phyloP scores from a whole-genome alignment of 2,113 vertebrate genomes.

The Platysternon megacephalum region DNA sequence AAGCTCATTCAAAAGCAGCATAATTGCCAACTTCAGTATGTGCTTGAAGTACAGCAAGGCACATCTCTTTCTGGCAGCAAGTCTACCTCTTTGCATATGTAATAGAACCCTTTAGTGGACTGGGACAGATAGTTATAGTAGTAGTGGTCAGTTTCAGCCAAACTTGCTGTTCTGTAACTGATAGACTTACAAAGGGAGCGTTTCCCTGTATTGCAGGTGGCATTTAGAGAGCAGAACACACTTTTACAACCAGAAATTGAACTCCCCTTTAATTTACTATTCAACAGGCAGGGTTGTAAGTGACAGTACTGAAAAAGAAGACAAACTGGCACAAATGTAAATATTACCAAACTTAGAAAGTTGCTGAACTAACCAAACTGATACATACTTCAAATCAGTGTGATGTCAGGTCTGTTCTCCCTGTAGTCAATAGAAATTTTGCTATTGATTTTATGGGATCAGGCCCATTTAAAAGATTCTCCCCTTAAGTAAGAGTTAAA shows the following conservation, averaged over 20 bases:
- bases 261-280: not conserved
- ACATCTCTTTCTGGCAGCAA: not conserved
- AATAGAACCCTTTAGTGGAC: not conserved
- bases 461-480: not conserved
- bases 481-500: not conserved
- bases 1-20: not conserved
- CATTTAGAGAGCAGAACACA: not conserved
- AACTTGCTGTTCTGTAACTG: not conserved
- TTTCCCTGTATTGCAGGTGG: not conserved
- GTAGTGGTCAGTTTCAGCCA: accelerated
- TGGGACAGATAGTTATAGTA: not conserved
- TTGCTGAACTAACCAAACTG: accelerated
- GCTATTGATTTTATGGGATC: not conserved
- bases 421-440: not conserved
- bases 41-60: not conserved
- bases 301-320: not conserved
- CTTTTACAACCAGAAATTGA: not conserved
- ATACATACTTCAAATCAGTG: accelerated
- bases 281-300: not conserved
- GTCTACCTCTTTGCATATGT: not conserved
- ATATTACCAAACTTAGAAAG: not conserved
- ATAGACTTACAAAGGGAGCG: not conserved
- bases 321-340: not conserved
- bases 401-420: not conserved
- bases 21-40: accelerated